Base-by-base conservation (phyloP, 2,113 vertebrate species). In the Camelus dromedarius region DNA sequence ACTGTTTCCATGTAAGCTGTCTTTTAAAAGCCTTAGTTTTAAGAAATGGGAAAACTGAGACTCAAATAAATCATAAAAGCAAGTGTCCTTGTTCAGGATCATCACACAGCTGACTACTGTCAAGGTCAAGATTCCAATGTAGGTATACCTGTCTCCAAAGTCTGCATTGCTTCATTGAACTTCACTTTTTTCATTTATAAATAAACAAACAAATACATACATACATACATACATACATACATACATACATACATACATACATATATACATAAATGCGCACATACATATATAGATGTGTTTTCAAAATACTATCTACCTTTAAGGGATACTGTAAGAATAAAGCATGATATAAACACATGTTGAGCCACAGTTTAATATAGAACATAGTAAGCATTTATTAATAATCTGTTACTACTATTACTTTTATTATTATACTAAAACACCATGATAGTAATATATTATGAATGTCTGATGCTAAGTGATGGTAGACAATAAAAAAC, bases 301-400 rank as follows among this genome's bases (percentile, higher is more conserved):
- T 70, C 18, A 52, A 93, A 75, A 67, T 62, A 88, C 38, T 20
- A 20, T 58, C 73, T 56, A 42, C 11, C 8, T 87, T 38, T 80
- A 67, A 32, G 22, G 11, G 5, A 75, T 67, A 54, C 3, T 60
- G 30, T 48, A 42, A 66, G 19, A 58, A 85, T 32, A 94, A 64
- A 72, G 8, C 20, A 32, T 42, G 13, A 58, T 64, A 64, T 1
- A 52, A 80, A 52, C 19, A 35, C 8, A 48, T 5, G 1, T 89
- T 66, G 96, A 96, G 30, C 8, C 26, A 73, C 26, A 82, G 19
- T 92, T 48, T 19, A 73, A 70, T 66, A 82, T 11, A 92, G 46
- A 93, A 93, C 8, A 73, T 42, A 92, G 28, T 54, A 73, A 96
- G 14, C 62, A 2, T 35, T 96, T 64, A 50, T 64, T 70, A 89